Percentiles rank a stretch among this genome's conserved stretches.
Evolutionary conservation across 2,113 vertebrate species (phyloP).

Genomic region (Myotis davidii): DNA sequence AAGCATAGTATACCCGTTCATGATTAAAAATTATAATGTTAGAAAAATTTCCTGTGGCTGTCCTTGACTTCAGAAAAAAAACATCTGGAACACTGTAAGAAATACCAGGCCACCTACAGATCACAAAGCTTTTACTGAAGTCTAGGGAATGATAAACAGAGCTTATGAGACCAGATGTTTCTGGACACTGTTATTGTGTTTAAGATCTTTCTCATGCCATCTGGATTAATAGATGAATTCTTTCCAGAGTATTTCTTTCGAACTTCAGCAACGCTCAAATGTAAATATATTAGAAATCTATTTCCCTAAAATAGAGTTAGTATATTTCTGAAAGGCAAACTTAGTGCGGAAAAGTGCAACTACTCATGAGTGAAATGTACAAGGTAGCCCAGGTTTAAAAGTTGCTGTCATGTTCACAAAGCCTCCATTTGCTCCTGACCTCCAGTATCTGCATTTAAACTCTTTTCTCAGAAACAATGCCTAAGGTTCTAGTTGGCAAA

Average conservation of each 20-base stretch:
- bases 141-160: slow-evolving; percentile 62
- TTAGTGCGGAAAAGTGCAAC: not conserved
- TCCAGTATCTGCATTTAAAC: not conserved
- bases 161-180: slow-evolving; percentile 62
- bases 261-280: not conserved
- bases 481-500: not conserved
- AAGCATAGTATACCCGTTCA: not conserved
- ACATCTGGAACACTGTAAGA: slow-evolving; percentile 66
- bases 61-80: slow-evolving; percentile 24
- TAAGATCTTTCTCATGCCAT: slow-evolving; percentile 22
- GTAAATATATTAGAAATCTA: not conserved
- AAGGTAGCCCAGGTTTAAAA: not conserved
- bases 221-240: not conserved
- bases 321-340: not conserved
- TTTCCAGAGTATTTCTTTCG: not conserved
- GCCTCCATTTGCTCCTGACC: not conserved
- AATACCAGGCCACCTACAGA: slow-evolving; percentile 66
- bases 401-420: not conserved
- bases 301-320: not conserved
- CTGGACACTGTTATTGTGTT: slow-evolving; percentile 38
- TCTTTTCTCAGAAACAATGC: not conserved
- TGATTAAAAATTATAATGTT: slow-evolving; percentile 67
- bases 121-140: slow-evolving; percentile 51
- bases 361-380: rapidly evolving
- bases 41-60: slow-evolving; percentile 72